Conservation (phyloP, 2,888 invertebrate species). For the Platynereis dumerilii region DNA sequence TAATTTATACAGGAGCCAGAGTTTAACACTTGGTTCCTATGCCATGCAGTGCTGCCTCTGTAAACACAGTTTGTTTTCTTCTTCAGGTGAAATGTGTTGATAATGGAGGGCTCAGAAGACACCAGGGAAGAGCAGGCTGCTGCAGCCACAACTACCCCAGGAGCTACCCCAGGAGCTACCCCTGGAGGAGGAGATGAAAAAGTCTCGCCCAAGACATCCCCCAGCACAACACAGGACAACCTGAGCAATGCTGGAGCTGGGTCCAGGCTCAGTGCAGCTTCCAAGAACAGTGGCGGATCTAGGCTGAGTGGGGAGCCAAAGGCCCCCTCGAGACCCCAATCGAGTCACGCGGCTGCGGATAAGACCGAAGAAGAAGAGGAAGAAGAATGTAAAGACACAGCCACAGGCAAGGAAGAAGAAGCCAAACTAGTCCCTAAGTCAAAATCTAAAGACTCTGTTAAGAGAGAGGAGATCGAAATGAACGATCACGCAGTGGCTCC, state of each 20-base stretch:
- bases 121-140: background rate
- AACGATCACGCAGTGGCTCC: conserved; percentile 6
- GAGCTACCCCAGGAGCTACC: background rate
- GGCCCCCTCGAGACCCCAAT: too few relatives aligned
- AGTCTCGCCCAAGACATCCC: conserved; percentile 1
- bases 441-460: background rate
- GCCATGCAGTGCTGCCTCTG: too few relatives aligned
- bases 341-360: too few relatives aligned
- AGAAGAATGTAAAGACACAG: background rate
- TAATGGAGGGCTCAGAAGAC: conserved; percentile 8
- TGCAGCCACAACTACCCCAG: background rate
- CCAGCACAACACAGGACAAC: too few relatives aligned
- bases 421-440: background rate
- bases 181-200: conserved; percentile 10
- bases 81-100: too few relatives aligned
- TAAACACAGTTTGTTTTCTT: too few relatives aligned
- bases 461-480: conserved; percentile 12
- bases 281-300: too few relatives aligned
- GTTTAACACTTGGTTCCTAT: too few relatives aligned
- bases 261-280: too few relatives aligned
- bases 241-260: too few relatives aligned
- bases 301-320: too few relatives aligned
- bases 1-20: too few relatives aligned
- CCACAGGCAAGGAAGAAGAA: conserved; percentile 7
- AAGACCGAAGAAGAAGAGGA: background rate